Percentiles rank a stretch among this genome's conserved stretches.
These are phyloP conservation scores for Sebastes paucispinis DNA, from an alignment of 2,797 vertebrate species.

Conservation along the genomic window DNA sequence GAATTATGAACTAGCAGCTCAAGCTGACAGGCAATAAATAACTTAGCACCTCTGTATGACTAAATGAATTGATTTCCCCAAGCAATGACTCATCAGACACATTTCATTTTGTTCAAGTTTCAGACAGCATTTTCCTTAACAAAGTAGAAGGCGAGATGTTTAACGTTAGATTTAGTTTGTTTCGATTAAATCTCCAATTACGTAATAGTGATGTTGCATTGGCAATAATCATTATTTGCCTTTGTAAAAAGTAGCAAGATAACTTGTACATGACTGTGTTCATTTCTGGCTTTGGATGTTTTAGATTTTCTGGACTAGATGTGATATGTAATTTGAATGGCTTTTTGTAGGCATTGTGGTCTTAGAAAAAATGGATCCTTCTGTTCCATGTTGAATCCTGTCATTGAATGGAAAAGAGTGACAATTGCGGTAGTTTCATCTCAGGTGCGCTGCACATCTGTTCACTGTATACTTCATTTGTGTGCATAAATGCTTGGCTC, in stretches of 20 bases:
- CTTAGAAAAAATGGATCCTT: background rate
- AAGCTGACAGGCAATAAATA: slow-evolving; percentile 93
- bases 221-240: slow-evolving; percentile 55
- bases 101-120: slow-evolving; percentile 86
- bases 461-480: slow-evolving; percentile 40
- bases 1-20: slow-evolving; percentile 87
- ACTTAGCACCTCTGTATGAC: slow-evolving; percentile 83
- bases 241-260: background rate
- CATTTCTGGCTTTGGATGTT: background rate
- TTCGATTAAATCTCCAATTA: slow-evolving; percentile 46
- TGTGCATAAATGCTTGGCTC: slow-evolving; percentile 10
- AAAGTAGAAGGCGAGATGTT: slow-evolving; percentile 71
- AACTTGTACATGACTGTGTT: background rate
- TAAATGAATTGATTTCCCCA: slow-evolving; percentile 90
- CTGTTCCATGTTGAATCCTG: slow-evolving; percentile 1
- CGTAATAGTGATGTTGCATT: slow-evolving; percentile 8
- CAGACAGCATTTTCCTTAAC: slow-evolving; percentile 76
- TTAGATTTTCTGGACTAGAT: background rate
- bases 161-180: slow-evolving; percentile 56
- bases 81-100: slow-evolving; percentile 87
- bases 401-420: background rate
- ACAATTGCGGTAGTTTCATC: slow-evolving; percentile 8
- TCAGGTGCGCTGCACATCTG: slow-evolving; percentile 53
- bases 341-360: background rate
- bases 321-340: background rate